These are phyloP conservation scores for Graphium colonna DNA, from an alignment of 2,888 invertebrate genomes.

Conservation along the genomic window DNA sequence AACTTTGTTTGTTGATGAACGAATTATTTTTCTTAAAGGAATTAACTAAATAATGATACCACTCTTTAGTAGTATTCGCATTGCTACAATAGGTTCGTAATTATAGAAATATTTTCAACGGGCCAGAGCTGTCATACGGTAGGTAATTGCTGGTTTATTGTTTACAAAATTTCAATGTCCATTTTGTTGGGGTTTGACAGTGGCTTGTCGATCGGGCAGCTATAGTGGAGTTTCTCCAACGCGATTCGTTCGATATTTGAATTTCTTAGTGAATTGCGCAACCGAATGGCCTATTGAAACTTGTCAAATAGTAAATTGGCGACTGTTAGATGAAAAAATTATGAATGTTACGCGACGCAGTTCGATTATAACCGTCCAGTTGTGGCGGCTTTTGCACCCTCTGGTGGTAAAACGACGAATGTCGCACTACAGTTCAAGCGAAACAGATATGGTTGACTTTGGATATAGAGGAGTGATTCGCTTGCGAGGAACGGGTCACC, in stretches of 20 bases:
- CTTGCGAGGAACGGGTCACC: constrained; percentile 55
- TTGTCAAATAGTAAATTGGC: constrained; percentile 35
- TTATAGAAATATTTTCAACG: constrained; percentile 49
- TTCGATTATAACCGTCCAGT: constrained; percentile 76
- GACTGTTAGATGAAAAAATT: constrained; percentile 30
- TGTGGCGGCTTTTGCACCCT: constrained; percentile 74
- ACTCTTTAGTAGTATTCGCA: constrained; percentile 2
- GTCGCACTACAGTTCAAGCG: constrained; percentile 54
- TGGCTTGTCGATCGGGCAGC: constrained; percentile 32
- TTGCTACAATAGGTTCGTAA: constrained; percentile 9
- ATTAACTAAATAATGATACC: not conserved
- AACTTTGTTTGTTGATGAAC: not conserved
- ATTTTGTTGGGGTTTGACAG: constrained; percentile 30
- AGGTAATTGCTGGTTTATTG: constrained; percentile 40
- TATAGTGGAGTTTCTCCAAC: constrained; percentile 32
- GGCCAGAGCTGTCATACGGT: constrained; percentile 58
- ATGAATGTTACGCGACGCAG: constrained; percentile 61
- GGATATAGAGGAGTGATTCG: constrained; percentile 45
- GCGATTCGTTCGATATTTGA: constrained; percentile 31
- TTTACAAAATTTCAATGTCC: constrained; percentile 39
- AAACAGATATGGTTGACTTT: constrained; percentile 38
- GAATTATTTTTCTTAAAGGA: constrained; percentile 2
- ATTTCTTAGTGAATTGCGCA: constrained; percentile 26
- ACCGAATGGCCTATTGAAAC: constrained; percentile 26
- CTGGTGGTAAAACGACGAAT: constrained; percentile 59